Evolutionary conservation across 2,888 invertebrate genomes (phyloP), one percentile per base, ranked within the genome.

Genomic region (Hofmannophila pseudospretella): DNA sequence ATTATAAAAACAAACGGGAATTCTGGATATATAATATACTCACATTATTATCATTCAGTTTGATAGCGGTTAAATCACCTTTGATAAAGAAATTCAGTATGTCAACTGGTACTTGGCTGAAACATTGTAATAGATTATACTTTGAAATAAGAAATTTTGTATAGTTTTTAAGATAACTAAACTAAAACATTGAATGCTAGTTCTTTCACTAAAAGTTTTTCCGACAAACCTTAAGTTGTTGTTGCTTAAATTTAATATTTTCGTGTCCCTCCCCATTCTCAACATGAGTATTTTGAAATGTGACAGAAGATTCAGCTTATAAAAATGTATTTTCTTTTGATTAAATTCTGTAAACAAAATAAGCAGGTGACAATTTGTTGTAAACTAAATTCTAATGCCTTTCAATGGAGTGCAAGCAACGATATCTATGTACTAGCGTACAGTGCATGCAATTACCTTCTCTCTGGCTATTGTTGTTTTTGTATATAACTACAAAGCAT

Each of bases 31-130:
- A n/a, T n/a, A n/a, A 13, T 31, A 10, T 27, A 62, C 82, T 75
- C 58, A 82, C 85, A 55, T 77, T 64, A 48, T 86, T 86, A 44
- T 82, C 43, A 47, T 82, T 82, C 13, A 86, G 58, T 49, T 85
- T 73, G 4, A 86, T 59, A 10, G 67, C 68, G 27, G 56, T 68
- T 16, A 85, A 58, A 35, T 75, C 70, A 19, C 84, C 80, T 58
- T 77, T 84, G 8, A 79, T 77, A 40, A 86, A 85, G 43, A 82
- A 86, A 52, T 85, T 85, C 28, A 85, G 54, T 38, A 85, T 60
- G n/a, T 80, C 79, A 38, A 64, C 44, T 34, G 85, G 86, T 31
- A 76, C 58, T 48, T 68, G 59, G 34, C 85, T 86, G 67, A 54
- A 81, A 78, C 41, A 4, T n/a, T n/a, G n/a, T 3, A n/a, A 7